Evolutionary conservation across 2,797 vertebrate species (phyloP).

Genomic region (Hemitrygon akajei): DNA sequence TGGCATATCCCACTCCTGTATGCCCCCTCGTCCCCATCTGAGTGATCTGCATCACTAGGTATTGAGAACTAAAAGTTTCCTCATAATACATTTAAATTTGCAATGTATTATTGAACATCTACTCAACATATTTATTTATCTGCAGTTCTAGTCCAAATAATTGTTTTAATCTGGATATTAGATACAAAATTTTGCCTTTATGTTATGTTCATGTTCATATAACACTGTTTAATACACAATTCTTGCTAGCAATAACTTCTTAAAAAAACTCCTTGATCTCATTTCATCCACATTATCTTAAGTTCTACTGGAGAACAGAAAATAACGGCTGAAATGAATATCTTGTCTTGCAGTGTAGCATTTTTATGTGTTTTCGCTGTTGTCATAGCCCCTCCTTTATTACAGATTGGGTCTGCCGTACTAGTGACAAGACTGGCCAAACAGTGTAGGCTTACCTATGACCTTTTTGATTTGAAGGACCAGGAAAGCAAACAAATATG

Average conservation of each 20-base stretch:
- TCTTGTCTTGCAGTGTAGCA: not conserved
- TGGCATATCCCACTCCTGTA: too few species aligned
- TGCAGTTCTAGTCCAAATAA: not conserved
- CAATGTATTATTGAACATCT: not conserved
- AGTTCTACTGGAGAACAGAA: not conserved
- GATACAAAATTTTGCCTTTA: not conserved
- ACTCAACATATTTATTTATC: not conserved
- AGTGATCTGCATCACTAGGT: not conserved
- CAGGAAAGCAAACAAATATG: not conserved
- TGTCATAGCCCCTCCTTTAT: not conserved
- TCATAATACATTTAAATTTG: not conserved
- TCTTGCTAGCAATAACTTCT: not conserved
- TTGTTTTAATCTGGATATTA: not conserved
- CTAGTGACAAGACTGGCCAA: not conserved
- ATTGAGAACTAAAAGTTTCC: not conserved
- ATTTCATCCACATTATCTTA: not conserved
- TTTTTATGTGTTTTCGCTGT: not conserved
- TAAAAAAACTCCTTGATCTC: not conserved
- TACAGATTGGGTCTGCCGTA: slow-evolving; percentile 51
- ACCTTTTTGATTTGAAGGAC: not conserved
- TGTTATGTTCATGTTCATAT: not conserved
- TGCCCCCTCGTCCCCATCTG: too few species aligned
- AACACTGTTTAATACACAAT: not conserved
- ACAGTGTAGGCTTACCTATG: not conserved
- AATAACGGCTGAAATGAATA: not conserved